Conservation (phyloP, 1,140 invertebrate species). For the Bombus turneri region DNA sequence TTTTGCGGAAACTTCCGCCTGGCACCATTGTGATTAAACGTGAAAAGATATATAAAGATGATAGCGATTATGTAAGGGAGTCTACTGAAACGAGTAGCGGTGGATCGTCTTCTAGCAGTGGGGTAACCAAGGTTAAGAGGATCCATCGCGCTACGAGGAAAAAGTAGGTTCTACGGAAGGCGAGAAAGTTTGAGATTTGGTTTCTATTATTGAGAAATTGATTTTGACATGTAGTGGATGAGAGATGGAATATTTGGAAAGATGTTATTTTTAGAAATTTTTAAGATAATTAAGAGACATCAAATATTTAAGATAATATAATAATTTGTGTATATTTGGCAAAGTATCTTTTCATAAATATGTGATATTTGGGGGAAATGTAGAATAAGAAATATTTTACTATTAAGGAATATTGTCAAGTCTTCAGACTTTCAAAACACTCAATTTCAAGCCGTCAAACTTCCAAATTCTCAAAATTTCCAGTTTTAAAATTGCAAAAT, state of each 20-base stretch:
- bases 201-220: no score
- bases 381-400: no score
- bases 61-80: conserved; percentile 58
- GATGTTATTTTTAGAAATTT: background rate
- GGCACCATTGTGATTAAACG: conserved; percentile 69
- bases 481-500: background rate
- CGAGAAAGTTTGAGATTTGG: background rate
- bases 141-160: conserved; percentile 54
- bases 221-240: no score
- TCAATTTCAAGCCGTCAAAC: no score
- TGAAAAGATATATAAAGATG: conserved; percentile 37
- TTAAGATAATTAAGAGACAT: background rate
- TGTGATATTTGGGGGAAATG: no score
- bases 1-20: conserved; percentile 53
- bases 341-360: no score
- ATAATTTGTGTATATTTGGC: no score
- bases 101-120: conserved; percentile 43
- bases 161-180: conserved; percentile 41
- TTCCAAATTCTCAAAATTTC: background rate
- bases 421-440: no score
- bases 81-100: conserved; percentile 63
- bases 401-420: no score
- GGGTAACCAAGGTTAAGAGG: conserved; percentile 46
- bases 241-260: no score
- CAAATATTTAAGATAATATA: no score